A percentile compares a stretch with the other conserved stretches of the same genome.
Evolutionary conservation across 1,140 invertebrate genomes (phyloP).

Genomic region (Zaprionus ornatus): DNA sequence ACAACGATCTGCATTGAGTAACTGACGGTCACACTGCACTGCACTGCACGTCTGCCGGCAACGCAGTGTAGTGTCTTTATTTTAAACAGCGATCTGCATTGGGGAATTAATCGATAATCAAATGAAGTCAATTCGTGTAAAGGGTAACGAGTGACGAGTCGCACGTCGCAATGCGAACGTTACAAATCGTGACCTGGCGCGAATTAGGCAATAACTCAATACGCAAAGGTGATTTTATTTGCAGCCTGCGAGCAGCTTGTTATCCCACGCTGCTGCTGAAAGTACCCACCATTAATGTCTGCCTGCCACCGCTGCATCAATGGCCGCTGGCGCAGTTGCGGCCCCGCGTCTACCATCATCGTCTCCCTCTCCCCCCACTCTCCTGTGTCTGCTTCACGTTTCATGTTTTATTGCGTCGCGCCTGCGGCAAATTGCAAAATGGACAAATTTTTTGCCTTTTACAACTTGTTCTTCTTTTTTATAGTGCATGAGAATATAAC

Average conservation of each 20-base stretch:
- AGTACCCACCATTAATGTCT: slow-evolving; percentile 3
- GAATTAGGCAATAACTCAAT: slow-evolving; percentile 2
- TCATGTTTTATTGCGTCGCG: slow-evolving; percentile 3
- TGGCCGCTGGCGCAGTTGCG: not conserved
- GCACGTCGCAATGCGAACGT: not conserved
- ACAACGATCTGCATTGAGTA: no score
- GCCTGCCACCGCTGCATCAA: not conserved
- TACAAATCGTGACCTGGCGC: not conserved
- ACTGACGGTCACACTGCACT: no score
- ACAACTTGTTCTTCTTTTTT: slow-evolving; percentile 1
- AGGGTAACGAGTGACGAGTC: not conserved
- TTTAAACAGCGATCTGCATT: not conserved
- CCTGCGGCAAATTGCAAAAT: slow-evolving; percentile 3
- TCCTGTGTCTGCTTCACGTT: slow-evolving; percentile 1
- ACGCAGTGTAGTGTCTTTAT: not conserved
- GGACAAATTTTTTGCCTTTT: slow-evolving; percentile 4
- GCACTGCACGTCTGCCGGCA: not conserved
- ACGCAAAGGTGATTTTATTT: not conserved
- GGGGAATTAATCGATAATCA: not conserved
- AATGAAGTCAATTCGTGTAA: not conserved
- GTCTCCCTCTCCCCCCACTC: not conserved
- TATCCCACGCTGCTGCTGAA: not conserved
- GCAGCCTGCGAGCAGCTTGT: not conserved
- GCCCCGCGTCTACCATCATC: not conserved
- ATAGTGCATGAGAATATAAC: slow-evolving; percentile 2